These are phyloP conservation scores for Nycticorax nycticorax DNA, from an alignment of 2,113 vertebrate species.

Conservation along the genomic window DNA sequence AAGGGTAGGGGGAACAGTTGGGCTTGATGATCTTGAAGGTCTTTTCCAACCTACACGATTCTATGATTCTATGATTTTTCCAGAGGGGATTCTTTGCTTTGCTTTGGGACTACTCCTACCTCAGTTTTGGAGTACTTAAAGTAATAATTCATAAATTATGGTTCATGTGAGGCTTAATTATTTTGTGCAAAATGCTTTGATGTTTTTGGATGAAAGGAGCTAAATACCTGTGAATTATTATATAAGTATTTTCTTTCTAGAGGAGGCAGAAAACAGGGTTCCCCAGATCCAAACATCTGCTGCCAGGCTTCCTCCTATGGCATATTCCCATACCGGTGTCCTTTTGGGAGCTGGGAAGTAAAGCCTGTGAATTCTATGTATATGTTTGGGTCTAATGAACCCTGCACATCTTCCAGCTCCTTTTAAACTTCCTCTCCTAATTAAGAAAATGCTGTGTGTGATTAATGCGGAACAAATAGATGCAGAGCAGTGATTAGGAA, in stretches of 20 bases:
- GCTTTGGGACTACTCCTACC: not conserved
- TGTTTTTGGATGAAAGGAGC: not conserved
- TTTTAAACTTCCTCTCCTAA: not conserved
- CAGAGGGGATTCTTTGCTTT: not conserved
- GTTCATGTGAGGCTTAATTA: not conserved
- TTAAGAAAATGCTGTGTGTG: not conserved
- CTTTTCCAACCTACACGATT: too few relatives aligned
- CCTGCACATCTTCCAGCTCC: not conserved
- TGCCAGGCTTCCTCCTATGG: not conserved
- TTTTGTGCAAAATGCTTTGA: not conserved
- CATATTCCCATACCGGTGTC: not conserved
- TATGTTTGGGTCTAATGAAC: not conserved
- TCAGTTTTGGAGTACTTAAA: not conserved
- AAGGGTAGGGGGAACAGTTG: too few relatives aligned
- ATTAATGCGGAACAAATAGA: not conserved
- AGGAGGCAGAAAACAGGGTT: not conserved
- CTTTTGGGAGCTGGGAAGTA: not conserved
- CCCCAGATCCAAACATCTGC: not conserved
- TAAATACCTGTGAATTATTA: not conserved
- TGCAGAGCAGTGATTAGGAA: not conserved
- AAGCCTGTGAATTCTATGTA: not conserved
- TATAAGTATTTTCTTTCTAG: not conserved
- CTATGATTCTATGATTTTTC: not conserved
- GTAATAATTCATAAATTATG: not conserved
- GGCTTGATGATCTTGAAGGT: too few relatives aligned